phyloP scores from a whole-genome alignment of 2,113 vertebrate species.

The Procavia capensis region DNA sequence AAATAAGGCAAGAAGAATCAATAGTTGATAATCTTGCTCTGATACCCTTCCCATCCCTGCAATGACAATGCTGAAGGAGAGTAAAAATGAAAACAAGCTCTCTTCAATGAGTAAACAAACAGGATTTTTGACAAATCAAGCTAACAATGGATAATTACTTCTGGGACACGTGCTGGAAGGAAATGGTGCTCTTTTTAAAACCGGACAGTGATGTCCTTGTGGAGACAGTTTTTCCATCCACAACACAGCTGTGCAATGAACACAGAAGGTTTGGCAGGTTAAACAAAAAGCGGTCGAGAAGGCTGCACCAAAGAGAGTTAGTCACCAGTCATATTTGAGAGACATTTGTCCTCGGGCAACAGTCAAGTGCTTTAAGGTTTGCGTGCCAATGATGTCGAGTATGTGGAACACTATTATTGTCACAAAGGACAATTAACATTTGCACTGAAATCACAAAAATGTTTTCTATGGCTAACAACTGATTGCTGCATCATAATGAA shows the following conservation, averaged over 20 bases:
- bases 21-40: background rate
- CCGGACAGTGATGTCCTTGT: constrained; percentile 40
- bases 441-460: constrained; percentile 24
- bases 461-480: constrained; percentile 69
- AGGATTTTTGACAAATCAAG: constrained; percentile 46
- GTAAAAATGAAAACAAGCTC: constrained; percentile 46
- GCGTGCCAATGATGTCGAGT: constrained; percentile 49
- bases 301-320: constrained; percentile 76
- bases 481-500: constrained; percentile 3
- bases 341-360: constrained; percentile 67
- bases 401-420: constrained; percentile 60
- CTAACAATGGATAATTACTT: constrained; percentile 32
- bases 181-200: constrained; percentile 57
- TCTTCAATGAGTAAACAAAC: background rate
- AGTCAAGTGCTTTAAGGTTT: constrained; percentile 62
- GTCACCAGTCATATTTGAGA: constrained; percentile 83
- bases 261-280: constrained; percentile 73
- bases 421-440: constrained; percentile 68
- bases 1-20: constrained; percentile 4
- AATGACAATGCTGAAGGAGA: constrained; percentile 36
- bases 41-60: background rate
- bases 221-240: constrained; percentile 75
- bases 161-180: constrained; percentile 68
- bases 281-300: constrained; percentile 76
- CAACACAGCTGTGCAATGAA: constrained; percentile 66